Evolutionary conservation across 2,888 invertebrate genomes (phyloP).

Genomic region (Andrena marginata): DNA sequence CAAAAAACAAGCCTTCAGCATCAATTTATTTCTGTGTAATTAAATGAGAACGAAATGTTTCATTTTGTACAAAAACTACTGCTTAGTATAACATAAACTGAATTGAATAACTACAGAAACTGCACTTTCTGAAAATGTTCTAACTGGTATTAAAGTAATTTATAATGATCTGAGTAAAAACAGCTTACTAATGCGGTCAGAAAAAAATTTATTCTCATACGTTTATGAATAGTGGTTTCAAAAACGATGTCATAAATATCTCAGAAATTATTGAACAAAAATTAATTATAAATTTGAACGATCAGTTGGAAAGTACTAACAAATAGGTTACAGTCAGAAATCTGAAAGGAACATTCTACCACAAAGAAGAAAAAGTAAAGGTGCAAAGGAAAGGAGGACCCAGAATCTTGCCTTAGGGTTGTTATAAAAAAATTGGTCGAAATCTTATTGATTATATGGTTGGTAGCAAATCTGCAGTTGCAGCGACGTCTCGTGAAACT

Average conservation of each 20-base stretch:
- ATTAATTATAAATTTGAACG: neutral
- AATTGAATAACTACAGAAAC: too few relatives aligned
- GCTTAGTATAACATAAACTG: too few relatives aligned
- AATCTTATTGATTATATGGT: slow-evolving; percentile 81
- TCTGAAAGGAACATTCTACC: slow-evolving; percentile 40
- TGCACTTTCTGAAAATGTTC: too few relatives aligned
- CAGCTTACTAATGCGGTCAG: too few relatives aligned
- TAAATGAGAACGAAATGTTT: too few relatives aligned
- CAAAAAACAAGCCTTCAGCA: too few relatives aligned
- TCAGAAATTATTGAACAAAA: neutral
- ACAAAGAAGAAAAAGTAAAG: slow-evolving; percentile 62
- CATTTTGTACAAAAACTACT: too few relatives aligned
- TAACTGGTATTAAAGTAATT: too few relatives aligned
- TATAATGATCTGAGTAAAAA: too few relatives aligned
- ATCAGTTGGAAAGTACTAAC: neutral
- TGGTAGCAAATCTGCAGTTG: slow-evolving; percentile 51
- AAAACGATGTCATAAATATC: too few relatives aligned
- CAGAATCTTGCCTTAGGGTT: slow-evolving; percentile 61
- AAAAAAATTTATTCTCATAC: neutral
- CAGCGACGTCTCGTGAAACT: slow-evolving; percentile 39
- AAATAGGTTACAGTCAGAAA: slow-evolving; percentile 33
- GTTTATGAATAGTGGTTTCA: neutral
- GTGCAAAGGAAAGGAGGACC: slow-evolving; percentile 71
- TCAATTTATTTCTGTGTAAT: too few relatives aligned
- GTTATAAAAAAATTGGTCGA: slow-evolving; percentile 72